Conservation (phyloP, 1,140 invertebrate species). For the Caerostris darwini region DNA sequence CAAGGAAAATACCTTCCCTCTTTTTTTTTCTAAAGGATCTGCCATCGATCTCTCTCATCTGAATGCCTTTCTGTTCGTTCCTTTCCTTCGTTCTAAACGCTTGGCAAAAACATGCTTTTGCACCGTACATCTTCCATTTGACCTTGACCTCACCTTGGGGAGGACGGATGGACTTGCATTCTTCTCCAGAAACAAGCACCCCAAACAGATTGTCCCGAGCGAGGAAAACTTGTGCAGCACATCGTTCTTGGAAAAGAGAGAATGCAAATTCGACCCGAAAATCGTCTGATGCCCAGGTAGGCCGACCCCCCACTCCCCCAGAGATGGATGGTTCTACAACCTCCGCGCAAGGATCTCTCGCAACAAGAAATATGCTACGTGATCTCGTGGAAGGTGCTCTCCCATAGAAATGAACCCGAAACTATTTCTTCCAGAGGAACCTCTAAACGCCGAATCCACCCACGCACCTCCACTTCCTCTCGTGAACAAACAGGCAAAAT, state of each 20-base stretch:
- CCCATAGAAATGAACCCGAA: background rate
- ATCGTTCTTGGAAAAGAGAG: background rate
- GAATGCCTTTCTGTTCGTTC: no score
- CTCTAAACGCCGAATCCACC: background rate
- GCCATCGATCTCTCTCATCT: no score
- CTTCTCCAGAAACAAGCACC: background rate
- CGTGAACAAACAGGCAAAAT: background rate
- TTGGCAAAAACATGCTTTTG: no score
- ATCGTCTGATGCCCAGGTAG: background rate
- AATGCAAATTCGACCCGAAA: background rate
- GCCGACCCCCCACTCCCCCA: background rate
- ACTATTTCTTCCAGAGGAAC: background rate
- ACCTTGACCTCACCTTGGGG: background rate
- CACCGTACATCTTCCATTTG: background rate
- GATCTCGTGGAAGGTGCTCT: background rate
- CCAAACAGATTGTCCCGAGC: conserved; percentile 3
- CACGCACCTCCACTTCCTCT: background rate
- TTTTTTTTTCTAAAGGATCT: background rate
- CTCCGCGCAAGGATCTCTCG: background rate
- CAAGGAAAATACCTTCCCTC: background rate
- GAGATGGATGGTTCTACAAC: background rate
- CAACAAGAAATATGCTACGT: conserved; percentile 3
- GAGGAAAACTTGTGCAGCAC: background rate
- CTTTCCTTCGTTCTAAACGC: no score
- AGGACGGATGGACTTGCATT: background rate